Evolutionary conservation across 2,797 vertebrate genomes (phyloP).

Genomic region (Morus bassanus): DNA sequence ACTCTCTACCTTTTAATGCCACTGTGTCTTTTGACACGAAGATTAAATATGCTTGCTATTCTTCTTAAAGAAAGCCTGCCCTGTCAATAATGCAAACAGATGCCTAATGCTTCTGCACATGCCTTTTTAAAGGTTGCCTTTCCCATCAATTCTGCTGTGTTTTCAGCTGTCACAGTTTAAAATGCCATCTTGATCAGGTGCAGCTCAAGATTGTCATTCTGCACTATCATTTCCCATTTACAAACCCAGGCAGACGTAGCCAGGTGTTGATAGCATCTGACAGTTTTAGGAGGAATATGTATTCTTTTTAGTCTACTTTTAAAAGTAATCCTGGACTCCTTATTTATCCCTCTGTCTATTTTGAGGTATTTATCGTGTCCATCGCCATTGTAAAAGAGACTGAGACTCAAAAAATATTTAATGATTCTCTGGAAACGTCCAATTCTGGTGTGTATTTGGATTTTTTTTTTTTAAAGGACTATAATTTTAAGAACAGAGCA

Average conservation of each 20-base stretch:
- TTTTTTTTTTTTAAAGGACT: background rate
- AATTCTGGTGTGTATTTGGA: background rate
- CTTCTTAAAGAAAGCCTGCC: slow-evolving; percentile 18
- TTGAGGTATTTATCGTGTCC: background rate
- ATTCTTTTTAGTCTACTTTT: background rate
- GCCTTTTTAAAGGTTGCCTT: slow-evolving; percentile 27
- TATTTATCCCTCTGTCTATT: background rate
- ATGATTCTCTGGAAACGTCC: background rate
- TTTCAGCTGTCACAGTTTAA: slow-evolving; percentile 37
- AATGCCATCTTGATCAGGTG: slow-evolving; percentile 6
- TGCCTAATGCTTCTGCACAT: slow-evolving; percentile 25
- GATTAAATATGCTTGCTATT: slow-evolving; percentile 47
- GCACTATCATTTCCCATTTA: background rate
- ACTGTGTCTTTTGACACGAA: slow-evolving; percentile 38
- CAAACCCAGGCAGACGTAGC: background rate
- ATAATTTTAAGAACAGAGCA: background rate
- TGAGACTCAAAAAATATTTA: background rate
- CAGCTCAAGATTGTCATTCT: background rate
- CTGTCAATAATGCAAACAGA: slow-evolving; percentile 49
- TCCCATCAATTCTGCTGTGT: background rate
- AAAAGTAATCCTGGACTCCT: background rate
- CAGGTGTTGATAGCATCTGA: background rate
- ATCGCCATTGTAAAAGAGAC: background rate
- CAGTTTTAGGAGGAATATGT: background rate
- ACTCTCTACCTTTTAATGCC: slow-evolving; percentile 34